Evolutionary conservation across 2,113 vertebrate genomes (phyloP).

Genomic region (Motacilla tschutschensis): DNA sequence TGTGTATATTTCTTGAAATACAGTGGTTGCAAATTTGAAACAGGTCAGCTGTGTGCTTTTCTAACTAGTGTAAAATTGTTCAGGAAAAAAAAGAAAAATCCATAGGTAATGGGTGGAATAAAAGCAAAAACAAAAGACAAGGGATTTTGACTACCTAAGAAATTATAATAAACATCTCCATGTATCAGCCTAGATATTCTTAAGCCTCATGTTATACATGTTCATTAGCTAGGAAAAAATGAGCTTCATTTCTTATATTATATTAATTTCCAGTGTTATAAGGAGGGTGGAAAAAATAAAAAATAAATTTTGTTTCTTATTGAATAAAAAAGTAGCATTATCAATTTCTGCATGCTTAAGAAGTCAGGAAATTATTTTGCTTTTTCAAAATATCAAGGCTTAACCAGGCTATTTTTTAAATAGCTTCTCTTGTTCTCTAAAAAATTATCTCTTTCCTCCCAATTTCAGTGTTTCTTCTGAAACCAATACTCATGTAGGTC

Average conservation of each 20-base stretch:
- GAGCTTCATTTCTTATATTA: not conserved
- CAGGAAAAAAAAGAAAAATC: not conserved
- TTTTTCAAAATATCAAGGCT: not conserved
- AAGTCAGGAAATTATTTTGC: not conserved
- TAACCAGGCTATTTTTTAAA: not conserved
- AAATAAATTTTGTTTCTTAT: not conserved
- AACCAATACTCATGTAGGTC: not conserved
- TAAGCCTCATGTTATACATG: not conserved
- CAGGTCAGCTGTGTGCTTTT: not conserved
- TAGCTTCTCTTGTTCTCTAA: not conserved
- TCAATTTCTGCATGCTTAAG: not conserved
- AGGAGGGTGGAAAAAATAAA: fast-evolving
- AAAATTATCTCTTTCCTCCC: not conserved
- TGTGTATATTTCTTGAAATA: not conserved
- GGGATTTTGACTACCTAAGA: not conserved
- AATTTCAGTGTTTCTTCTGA: not conserved
- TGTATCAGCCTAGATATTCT: not conserved
- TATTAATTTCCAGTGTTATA: not conserved
- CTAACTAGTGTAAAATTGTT: not conserved
- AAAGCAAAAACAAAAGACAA: not conserved
- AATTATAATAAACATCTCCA: not conserved
- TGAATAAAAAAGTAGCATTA: not conserved
- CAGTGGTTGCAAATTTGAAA: not conserved
- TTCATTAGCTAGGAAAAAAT: not conserved
- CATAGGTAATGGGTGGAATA: not conserved